These are phyloP conservation scores for Rhinogobio ventralis DNA, from an alignment of 2,797 vertebrate genomes.

Conservation along the genomic window DNA sequence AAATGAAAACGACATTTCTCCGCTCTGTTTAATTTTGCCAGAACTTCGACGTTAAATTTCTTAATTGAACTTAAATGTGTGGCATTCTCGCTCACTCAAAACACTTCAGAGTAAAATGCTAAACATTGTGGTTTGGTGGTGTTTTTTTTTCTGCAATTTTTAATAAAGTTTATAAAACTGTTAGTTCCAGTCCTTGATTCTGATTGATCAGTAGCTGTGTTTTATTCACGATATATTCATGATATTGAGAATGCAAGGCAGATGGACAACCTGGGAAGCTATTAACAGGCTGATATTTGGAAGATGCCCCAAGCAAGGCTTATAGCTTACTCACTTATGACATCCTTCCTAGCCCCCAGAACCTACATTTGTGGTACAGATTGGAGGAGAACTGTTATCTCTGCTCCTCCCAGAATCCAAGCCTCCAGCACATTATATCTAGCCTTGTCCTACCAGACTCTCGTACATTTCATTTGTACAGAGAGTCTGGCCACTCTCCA, in stretches of 20 bases:
- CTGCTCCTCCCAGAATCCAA: not conserved
- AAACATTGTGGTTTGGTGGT: not conserved
- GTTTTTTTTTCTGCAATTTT: not conserved
- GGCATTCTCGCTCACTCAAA: not conserved
- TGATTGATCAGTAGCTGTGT: no score
- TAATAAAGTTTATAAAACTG: no score
- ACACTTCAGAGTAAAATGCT: not conserved
- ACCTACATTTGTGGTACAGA: constrained; percentile 8
- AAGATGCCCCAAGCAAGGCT: not conserved
- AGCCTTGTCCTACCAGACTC: no score
- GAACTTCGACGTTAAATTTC: constrained; percentile 23
- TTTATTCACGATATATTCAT: no score
- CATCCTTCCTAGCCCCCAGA: not conserved
- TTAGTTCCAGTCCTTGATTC: no score
- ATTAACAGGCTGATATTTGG: not conserved
- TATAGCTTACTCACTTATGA: constrained; percentile 7
- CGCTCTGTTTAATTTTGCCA: constrained; percentile 38
- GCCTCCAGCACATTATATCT: constrained; percentile 6
- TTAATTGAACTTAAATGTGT: not conserved
- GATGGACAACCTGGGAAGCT: not conserved
- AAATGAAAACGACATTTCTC: constrained; percentile 49
- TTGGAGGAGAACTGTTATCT: not conserved
- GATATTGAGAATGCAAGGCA: no score
- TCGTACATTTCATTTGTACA: no score
- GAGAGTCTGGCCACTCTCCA: no score